Evolutionary conservation across 2,888 invertebrate species (phyloP), one percentile per base, ranked within the genome.

Genomic region (Bellardia bayeri): DNA sequence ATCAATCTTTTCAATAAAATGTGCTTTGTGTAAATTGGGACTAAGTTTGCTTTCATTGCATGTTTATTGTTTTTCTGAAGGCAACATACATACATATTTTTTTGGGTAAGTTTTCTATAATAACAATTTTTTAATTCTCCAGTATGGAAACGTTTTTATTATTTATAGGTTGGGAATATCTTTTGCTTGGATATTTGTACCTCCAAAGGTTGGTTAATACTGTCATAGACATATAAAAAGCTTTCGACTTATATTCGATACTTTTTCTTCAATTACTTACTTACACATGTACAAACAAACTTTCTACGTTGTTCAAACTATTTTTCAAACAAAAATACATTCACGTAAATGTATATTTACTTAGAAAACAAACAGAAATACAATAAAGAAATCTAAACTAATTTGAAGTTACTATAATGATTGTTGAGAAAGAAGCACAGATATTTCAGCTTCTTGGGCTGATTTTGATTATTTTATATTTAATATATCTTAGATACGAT

Each of bases 331-430:
- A 80, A n/a, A 58, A 37, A 69, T 51, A 79, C 42, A 49, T 14
- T 30, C 16, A 69, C 56, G 13, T 68, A 69, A 45, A 61, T 69
- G 45, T 81, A 51, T 45, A 85, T 71, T 8, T 45, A 11, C 45
- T 11, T 45, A 13, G 11, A 45, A 13, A 2, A 13, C 30, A 61
- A 14, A 75, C 79, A 54, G 37, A 45, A 30, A 71, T 85, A 69
- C 42, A 87, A 83, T 54, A 86, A 80, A 71, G 13, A 66, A 30
- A 71, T 63, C 14, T 64, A 45, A 61, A 68, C 64, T 45, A 71
- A 71, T 37, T 78, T 58, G 42, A 80, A 80, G 33, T 37, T 56
- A 72, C 40, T 64, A 11, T 4, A 63, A 56, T 58, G 23, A n/a
- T 40, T n/a, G 8, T 51, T 63, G n/a, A 49, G 13, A 64, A n/a